Evolutionary conservation across 2,113 vertebrate genomes (phyloP), one percentile per base, ranked within the genome.

Genomic region (Ciconia maguari): DNA sequence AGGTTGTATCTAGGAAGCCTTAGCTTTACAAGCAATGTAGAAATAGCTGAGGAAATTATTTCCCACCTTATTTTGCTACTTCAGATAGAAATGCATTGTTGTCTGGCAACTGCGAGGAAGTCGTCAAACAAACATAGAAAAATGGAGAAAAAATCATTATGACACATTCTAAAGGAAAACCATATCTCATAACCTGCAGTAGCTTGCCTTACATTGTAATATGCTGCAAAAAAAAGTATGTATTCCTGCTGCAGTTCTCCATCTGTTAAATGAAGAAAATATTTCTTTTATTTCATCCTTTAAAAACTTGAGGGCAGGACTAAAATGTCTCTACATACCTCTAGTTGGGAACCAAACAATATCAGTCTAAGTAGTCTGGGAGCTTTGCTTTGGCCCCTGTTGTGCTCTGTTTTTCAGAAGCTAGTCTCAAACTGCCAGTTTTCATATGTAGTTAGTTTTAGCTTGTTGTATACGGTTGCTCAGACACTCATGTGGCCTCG

Each of bases 31-130:
- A 79, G 62, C 16, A 92, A 58, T 65, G 54, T 17, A 77, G 76
- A 92, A 91, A 74, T n/a, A 89, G 34, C 49, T 1, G 3, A 91
- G 8, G 46, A 97, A 97, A 89, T 94, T 65, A 96, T 92, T 97
- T 96, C 36, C 36, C 54, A 93, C 70, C 60, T 94, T 82, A 75
- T 75, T 97, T 93, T 95, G 15, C 77, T 97, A n/a, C 25, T 77
- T 92, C 48, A 83, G 68, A 72, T 82, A 76, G 49, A 75, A 88
- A 95, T 92, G 41, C 22, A 75, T 52, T 87, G 30, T 51, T 94
- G 87, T 87, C 58, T 89, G 62, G 61, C 34, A 66, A 71, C 54
- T 70, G 24, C 22, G 22, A 97, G 65, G 21, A 77, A 88, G 72
- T 79, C 21, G 22, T 90, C 70, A 96, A 65, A 71, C 9, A 87